Evolutionary conservation across 1,140 invertebrate species (phyloP).

Genomic region (Pogonomyrmex barbatus): DNA sequence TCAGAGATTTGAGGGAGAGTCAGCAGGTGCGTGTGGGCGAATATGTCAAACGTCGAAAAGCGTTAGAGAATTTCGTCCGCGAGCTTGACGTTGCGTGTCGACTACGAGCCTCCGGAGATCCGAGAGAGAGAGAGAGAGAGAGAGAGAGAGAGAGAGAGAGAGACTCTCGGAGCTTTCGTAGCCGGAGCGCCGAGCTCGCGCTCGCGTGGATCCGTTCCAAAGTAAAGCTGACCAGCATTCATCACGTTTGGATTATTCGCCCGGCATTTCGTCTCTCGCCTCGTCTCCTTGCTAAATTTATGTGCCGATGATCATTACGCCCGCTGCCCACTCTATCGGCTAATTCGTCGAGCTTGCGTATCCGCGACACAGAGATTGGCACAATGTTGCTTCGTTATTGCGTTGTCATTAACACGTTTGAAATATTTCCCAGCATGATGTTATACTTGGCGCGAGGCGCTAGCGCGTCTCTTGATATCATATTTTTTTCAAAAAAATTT

Average conservation of each 20-base stretch:
- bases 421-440: not conserved
- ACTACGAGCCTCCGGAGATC: constrained; percentile 33
- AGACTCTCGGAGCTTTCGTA: constrained; percentile 39
- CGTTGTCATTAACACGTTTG: not conserved
- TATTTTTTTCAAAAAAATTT: no score
- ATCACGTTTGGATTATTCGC: constrained; percentile 79
- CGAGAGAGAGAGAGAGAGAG: constrained; percentile 9
- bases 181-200: constrained; percentile 58
- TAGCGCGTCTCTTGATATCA: no score
- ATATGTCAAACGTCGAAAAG: constrained; percentile 79
- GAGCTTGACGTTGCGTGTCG: constrained; percentile 78
- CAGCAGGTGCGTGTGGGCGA: constrained; percentile 72
- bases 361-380: not conserved
- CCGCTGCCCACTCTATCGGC: constrained; percentile 69
- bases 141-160: not conserved
- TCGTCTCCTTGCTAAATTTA: constrained; percentile 78
- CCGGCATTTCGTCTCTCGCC: constrained; percentile 72
- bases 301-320: constrained; percentile 74
- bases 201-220: constrained; percentile 79
- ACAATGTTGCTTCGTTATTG: not conserved
- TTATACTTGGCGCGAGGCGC: no score
- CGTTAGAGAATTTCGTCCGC: constrained; percentile 76
- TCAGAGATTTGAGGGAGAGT: constrained; percentile 53
- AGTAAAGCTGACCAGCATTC: constrained; percentile 77
- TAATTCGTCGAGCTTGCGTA: constrained; percentile 66